Evolutionary conservation across 1,140 invertebrate genomes (phyloP), one percentile per base, ranked within the genome.

Genomic region (Pachyrhynchus sulphureomaculatus): DNA sequence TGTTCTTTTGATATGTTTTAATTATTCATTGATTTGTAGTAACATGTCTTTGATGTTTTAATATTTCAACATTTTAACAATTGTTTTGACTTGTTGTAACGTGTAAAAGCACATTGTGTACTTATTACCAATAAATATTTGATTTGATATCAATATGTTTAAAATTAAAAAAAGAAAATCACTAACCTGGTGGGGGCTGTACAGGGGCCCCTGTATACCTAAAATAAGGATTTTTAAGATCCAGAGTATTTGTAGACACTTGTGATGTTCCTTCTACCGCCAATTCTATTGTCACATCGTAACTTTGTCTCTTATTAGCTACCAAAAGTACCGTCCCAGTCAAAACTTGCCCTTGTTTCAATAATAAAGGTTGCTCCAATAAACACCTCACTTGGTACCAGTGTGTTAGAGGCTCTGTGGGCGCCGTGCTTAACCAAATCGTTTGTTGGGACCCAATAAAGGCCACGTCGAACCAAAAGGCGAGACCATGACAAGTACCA

Each of bases 391-490:
- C 96, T 85, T 99, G 96, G 79, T 99, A 99, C 97, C 97, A 99
- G 79, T 99, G 97, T 26, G 97, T 99, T 2, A 99, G 79, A n/a
- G 96, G 94, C 75, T 99, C 95, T 13, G 95, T 98, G 0, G 97
- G 97, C 5, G 96, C 88, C 17, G 97, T 99, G n/a, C 96, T 98
- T 3, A 99, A 78, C 96, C 96, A 99, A 47, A 99, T 88, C 53
- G 92, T 89, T 72, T 93, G 88, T 60, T 85, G 87, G 52, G 87
- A 88, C 21, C 97, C 97, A 47, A 93, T 86, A 80, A 99, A 99
- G 44, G 96, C 91, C n/a, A 99, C 97, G 81, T 99, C 97, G 79
- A 99, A 99, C 97, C 97, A 99, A 80, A 99, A 99, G 15, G 97
- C 97, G 56, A 99, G 79, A 6, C 97, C 97, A 75, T 99, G 97